Percentiles rank a stretch among this genome's conserved stretches.
Evolutionary conservation across 2,797 vertebrate species (phyloP).

Genomic region (Platalea minor): DNA sequence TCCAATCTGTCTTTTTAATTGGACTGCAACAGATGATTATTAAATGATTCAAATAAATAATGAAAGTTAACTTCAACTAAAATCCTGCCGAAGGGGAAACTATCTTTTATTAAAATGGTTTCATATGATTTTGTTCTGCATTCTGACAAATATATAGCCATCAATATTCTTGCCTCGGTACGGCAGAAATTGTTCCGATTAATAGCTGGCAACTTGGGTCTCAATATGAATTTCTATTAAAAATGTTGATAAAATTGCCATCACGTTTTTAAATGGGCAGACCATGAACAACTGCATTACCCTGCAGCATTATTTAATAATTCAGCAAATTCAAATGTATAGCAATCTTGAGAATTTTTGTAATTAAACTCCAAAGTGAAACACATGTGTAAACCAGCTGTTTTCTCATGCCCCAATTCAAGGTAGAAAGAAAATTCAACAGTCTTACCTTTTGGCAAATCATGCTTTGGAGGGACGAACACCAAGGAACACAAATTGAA

Average conservation of each 20-base stretch:
- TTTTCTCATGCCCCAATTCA: neutral
- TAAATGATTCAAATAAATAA: neutral
- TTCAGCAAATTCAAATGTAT: neutral
- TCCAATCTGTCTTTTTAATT: conserved; percentile 18
- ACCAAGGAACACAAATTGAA: neutral
- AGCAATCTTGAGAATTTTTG: neutral
- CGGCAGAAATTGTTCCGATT: neutral
- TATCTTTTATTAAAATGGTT: neutral
- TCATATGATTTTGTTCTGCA: neutral
- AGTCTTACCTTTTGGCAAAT: neutral
- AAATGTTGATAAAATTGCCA: neutral
- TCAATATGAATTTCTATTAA: neutral
- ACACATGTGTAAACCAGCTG: neutral
- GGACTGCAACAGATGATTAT: neutral
- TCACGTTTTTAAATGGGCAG: neutral
- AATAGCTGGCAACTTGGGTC: neutral
- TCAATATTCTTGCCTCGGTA: neutral
- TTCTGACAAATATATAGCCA: neutral
- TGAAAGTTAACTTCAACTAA: neutral
- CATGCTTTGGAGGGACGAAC: neutral
- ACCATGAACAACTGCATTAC: neutral
- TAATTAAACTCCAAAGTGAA: neutral
- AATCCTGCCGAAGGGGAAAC: neutral
- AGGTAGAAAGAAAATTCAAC: neutral
- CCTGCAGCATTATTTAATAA: neutral